A percentile compares a stretch with the other conserved stretches of the same genome.
These are phyloP conservation scores for Chouioia cunea DNA, from an alignment of 2,888 invertebrate species.

Conservation along the genomic window DNA sequence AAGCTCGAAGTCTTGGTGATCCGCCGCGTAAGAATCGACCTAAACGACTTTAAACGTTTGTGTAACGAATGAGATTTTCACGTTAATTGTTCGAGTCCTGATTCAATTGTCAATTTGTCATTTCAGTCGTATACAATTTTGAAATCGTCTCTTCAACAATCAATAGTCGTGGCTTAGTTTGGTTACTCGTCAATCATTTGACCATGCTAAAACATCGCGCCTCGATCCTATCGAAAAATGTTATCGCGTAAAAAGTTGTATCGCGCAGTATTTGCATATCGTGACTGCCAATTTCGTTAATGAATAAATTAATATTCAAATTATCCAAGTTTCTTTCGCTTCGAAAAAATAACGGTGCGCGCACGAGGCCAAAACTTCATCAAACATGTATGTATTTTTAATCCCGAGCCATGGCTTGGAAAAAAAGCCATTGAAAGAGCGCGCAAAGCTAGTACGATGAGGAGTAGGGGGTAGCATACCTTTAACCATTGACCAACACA, in stretches of 20 bases:
- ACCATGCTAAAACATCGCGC: background rate
- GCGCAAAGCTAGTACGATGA: background rate
- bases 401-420: background rate
- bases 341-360: no score
- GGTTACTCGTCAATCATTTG: no score
- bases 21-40: background rate
- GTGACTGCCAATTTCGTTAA: no score
- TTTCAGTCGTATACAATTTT: background rate
- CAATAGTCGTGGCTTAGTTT: background rate
- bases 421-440: background rate
- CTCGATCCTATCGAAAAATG: background rate
- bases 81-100: no score
- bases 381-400: conserved; percentile 18
- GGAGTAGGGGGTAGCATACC: background rate
- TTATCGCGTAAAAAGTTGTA: no score
- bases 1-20: background rate
- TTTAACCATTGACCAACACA: background rate
- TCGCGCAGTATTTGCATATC: no score
- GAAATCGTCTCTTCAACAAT: background rate
- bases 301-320: no score
- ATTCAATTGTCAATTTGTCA: background rate
- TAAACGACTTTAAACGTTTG: background rate
- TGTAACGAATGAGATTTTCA: no score
- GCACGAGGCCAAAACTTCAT: conserved; percentile 25
- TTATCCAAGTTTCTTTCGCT: no score